Percentiles rank a stretch among this genome's conserved stretches.
phyloP scores from a whole-genome alignment of 1,140 invertebrate species.

The Drosophila suzukii region DNA sequence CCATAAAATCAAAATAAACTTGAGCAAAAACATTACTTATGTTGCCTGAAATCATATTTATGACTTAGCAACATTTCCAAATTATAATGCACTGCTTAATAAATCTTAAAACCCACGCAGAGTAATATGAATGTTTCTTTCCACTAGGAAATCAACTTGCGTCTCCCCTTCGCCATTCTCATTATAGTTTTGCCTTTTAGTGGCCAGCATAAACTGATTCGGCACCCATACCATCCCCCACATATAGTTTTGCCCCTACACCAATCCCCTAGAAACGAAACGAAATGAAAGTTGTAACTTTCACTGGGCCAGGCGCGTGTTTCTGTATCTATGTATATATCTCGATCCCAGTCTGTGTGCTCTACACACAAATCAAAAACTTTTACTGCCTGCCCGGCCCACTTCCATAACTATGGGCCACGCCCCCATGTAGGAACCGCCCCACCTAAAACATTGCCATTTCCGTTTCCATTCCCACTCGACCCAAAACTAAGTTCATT shows the following conservation, averaged over 20 bases:
- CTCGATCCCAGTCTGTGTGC: conserved; percentile 35
- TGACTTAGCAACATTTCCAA: background rate
- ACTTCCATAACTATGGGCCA: conserved; percentile 32
- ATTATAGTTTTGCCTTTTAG: conserved; percentile 56
- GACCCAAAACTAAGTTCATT: conserved; percentile 61
- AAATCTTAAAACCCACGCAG: conserved; percentile 1
- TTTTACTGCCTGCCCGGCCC: conserved; percentile 56
- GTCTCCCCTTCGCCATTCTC: background rate
- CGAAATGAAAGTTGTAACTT: conserved; percentile 76
- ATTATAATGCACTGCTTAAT: conserved; percentile 1
- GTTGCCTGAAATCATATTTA: background rate
- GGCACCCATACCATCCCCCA: conserved; percentile 4
- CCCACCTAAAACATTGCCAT: conserved; percentile 1
- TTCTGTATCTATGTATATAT: conserved; percentile 11
- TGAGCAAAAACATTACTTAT: background rate
- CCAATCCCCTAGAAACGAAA: conserved; percentile 30
- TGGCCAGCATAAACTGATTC: conserved; percentile 29
- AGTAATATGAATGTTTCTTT: conserved; percentile 13
- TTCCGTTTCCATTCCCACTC: conserved; percentile 30
- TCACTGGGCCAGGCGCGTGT: conserved; percentile 52
- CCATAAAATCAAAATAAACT: too few relatives aligned
- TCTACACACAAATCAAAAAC: conserved; percentile 77
- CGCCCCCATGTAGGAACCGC: conserved; percentile 20
- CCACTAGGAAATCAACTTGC: conserved; percentile 19
- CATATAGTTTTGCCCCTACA: background rate